phyloP scores from a whole-genome alignment of 2,888 invertebrate genomes.

The Harpalus rubripes region DNA sequence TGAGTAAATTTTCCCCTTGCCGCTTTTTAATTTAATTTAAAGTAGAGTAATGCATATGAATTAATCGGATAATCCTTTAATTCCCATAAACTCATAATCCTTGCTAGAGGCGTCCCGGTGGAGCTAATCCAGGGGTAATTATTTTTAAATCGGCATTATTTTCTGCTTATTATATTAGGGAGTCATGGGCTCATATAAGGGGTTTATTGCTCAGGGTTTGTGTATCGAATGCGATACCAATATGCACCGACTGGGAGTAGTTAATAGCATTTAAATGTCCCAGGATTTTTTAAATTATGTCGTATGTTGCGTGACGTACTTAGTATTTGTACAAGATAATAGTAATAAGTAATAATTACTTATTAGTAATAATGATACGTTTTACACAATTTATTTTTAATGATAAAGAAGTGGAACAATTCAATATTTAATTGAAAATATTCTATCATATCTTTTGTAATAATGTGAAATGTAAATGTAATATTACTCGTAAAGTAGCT shows the following conservation, averaged over 20 bases:
- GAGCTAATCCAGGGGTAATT: slow-evolving; percentile 49
- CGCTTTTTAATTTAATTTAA: slow-evolving; percentile 55
- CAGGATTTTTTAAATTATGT: not conserved
- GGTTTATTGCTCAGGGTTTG: not conserved
- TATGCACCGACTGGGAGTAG: not conserved
- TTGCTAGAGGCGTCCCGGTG: slow-evolving; percentile 19
- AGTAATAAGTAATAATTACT: too few relatives aligned
- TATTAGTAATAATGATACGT: too few relatives aligned
- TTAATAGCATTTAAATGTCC: not conserved
- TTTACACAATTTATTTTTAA: too few relatives aligned
- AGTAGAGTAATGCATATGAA: slow-evolving; percentile 59
- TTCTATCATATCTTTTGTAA: too few relatives aligned
- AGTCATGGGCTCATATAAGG: slow-evolving; percentile 34
- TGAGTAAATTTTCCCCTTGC: slow-evolving; percentile 22
- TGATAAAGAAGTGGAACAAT: too few relatives aligned
- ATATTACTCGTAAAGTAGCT: too few relatives aligned
- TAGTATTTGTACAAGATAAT: too few relatives aligned
- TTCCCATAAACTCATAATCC: slow-evolving; percentile 55
- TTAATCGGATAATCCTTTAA: slow-evolving; percentile 59
- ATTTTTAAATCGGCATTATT: slow-evolving; percentile 60
- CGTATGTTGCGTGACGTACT: not conserved
- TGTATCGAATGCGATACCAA: not conserved
- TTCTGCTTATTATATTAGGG: slow-evolving; percentile 54
- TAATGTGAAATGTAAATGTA: too few relatives aligned
- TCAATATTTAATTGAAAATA: too few relatives aligned